These are phyloP conservation scores for Caenorhabditis remanei DNA, from an alignment of 1,140 invertebrate species.

Conservation along the genomic window DNA sequence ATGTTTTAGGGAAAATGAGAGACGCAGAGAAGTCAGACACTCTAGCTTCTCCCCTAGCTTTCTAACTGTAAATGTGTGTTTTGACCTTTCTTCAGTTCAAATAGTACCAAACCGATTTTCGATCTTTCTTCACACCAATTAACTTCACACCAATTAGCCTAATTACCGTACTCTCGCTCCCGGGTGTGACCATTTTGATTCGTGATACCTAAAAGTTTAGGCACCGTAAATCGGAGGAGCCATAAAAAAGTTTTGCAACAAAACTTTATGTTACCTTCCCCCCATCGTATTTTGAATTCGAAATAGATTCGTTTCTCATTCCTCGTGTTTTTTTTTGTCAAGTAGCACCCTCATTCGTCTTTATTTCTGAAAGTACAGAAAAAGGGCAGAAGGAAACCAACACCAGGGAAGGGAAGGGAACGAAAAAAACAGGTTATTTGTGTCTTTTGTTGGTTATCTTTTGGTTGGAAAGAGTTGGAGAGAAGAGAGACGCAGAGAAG, in stretches of 20 bases:
- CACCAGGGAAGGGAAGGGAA: background rate
- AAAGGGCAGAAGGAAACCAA: constrained; percentile 11
- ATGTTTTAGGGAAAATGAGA: too few species aligned
- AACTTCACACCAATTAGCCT: background rate
- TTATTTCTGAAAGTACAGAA: constrained; percentile 9
- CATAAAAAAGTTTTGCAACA: constrained; percentile 2
- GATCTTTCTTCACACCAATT: too few species aligned
- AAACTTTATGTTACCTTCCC: background rate
- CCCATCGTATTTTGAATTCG: background rate
- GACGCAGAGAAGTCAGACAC: too few species aligned
- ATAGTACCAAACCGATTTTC: too few species aligned
- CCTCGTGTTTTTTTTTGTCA: background rate
- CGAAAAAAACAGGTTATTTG: constrained; percentile 23
- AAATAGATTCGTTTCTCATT: background rate
- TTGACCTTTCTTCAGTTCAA: too few species aligned
- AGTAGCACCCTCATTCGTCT: background rate
- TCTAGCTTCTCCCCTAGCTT: too few species aligned
- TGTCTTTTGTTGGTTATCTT: background rate
- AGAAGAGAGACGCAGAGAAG: background rate
- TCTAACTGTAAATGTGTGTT: too few species aligned
- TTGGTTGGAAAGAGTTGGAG: constrained; percentile 10
- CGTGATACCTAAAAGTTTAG: constrained; percentile 37
- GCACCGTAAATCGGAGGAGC: constrained; percentile 24
- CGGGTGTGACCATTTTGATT: constrained; percentile 31
- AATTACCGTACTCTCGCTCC: constrained; percentile 8